phyloP scores from a whole-genome alignment of 2,888 invertebrate genomes.

The Schizaphis graminum region DNA sequence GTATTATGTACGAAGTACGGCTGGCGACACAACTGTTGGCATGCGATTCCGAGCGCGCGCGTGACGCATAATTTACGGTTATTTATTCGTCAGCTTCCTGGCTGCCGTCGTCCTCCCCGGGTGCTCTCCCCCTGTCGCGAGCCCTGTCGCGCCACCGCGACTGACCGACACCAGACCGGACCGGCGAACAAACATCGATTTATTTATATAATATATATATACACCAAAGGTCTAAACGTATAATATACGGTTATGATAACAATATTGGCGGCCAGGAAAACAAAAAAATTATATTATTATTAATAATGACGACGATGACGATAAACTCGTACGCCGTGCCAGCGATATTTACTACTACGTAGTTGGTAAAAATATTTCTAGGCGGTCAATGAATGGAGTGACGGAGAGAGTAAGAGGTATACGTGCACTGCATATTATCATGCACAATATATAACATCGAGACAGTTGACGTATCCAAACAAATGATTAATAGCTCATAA shows the following conservation, averaged over 20 bases:
- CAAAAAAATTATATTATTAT: neutral
- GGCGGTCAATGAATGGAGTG: conserved; percentile 50
- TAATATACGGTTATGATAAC: too few species aligned
- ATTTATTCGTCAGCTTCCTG: conserved; percentile 33
- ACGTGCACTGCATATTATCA: neutral
- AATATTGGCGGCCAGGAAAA: neutral
- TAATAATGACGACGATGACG: neutral
- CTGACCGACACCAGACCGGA: neutral
- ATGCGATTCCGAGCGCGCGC: neutral
- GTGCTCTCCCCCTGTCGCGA: neutral
- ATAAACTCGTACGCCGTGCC: conserved; percentile 5
- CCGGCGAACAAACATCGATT: neutral
- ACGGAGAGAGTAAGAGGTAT: neutral
- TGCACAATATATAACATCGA: neutral
- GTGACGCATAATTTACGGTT: conserved; percentile 20
- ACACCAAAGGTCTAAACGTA: too few species aligned
- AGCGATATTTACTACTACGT: conserved; percentile 37
- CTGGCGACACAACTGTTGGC: conserved; percentile 21
- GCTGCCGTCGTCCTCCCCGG: neutral
- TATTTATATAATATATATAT: too few species aligned
- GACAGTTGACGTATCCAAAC: neutral
- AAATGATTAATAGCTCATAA: neutral
- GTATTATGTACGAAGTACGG: neutral
- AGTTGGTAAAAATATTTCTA: conserved; percentile 47
- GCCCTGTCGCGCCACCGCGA: neutral